These are phyloP conservation scores for Acrobasis consociella DNA, from an alignment of 2,888 invertebrate species.

Conservation along the genomic window DNA sequence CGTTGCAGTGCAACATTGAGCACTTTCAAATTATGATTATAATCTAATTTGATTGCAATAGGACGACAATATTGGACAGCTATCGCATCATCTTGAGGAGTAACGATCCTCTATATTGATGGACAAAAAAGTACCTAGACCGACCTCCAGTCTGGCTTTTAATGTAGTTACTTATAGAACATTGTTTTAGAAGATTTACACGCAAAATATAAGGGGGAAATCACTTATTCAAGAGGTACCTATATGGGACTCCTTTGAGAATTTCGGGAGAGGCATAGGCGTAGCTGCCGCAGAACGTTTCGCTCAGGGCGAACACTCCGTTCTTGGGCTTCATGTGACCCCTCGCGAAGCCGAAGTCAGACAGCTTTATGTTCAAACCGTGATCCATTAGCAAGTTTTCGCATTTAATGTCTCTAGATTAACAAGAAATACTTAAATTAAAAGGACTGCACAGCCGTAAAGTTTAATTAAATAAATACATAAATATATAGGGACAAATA, in stretches of 20 bases:
- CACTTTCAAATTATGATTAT: no score
- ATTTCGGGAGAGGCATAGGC: constrained; percentile 96
- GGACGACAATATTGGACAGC: no score
- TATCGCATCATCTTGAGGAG: no score
- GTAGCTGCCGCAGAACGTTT: constrained; percentile 94
- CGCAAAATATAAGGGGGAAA: not conserved
- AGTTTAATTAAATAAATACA: no score
- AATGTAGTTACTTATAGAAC: no score
- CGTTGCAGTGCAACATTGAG: no score
- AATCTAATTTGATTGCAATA: no score
- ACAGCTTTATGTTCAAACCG: constrained; percentile 87
- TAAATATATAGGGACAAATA: no score
- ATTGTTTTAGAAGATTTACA: not conserved
- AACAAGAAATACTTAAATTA: constrained; percentile 13
- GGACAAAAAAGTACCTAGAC: no score
- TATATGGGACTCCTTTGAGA: constrained; percentile 90
- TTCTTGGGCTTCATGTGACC: constrained; percentile 86
- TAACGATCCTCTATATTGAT: no score
- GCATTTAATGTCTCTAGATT: constrained; percentile 89
- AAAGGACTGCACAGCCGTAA: no score
- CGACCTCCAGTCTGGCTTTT: no score
- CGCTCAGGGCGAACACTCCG: constrained; percentile 86
- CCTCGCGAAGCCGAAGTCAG: constrained; percentile 92
- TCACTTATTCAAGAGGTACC: not conserved
- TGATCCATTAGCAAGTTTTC: constrained; percentile 90